Conservation (phyloP, 2,113 vertebrate genomes). For the Acanthisitta chloris region DNA sequence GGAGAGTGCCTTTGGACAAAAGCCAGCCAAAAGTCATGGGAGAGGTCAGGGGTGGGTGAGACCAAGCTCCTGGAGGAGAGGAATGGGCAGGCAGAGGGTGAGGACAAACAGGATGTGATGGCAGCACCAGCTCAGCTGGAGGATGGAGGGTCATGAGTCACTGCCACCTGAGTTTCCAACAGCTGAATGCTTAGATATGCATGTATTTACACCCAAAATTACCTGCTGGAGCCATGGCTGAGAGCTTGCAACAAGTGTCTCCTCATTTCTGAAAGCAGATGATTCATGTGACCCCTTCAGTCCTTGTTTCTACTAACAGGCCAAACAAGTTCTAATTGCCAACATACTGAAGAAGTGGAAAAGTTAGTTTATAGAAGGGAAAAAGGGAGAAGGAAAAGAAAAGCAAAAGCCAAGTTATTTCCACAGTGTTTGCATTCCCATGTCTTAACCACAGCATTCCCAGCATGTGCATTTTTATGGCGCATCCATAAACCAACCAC, state of each 20-base stretch:
- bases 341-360: conserved; percentile 6
- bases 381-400: conserved; percentile 18
- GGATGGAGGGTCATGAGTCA: not conserved
- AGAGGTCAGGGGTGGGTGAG: not conserved
- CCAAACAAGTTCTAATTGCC: not conserved
- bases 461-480: not conserved
- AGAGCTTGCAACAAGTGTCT: not conserved
- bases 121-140: not conserved
- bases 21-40: not conserved
- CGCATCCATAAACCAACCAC: not conserved
- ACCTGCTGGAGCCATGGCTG: not conserved
- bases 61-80: not conserved
- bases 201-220: not conserved
- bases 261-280: not conserved
- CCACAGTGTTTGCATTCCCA: conserved; percentile 15
- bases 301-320: not conserved
- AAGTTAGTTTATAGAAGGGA: conserved; percentile 28
- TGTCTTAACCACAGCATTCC: conserved; percentile 32
- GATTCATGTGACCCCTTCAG: not conserved
- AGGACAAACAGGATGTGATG: not conserved
- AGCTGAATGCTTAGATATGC: not conserved
- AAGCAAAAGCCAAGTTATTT: conserved; percentile 35
- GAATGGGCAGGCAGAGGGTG: not conserved
- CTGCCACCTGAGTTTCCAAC: not conserved
- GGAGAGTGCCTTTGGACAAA: not conserved